Percentiles rank a stretch among this genome's conserved stretches.
phyloP scores from a whole-genome alignment of 2,888 invertebrate genomes.

The Tenodera sinensis region DNA sequence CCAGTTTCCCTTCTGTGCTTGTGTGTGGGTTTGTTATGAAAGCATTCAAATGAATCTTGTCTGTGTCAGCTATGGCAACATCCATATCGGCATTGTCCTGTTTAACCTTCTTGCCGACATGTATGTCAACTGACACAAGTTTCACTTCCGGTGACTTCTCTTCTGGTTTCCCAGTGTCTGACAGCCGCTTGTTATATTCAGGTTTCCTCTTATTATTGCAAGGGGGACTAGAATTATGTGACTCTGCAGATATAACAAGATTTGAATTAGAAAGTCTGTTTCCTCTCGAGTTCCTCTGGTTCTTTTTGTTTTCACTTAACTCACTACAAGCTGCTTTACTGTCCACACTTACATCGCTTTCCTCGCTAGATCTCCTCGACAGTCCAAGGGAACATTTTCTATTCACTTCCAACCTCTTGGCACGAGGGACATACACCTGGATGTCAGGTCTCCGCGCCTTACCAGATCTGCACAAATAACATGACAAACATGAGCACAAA shows the following conservation, averaged over 20 bases:
- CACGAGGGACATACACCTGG: constrained; percentile 75
- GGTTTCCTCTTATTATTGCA: neutral
- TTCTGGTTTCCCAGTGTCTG: too few relatives aligned
- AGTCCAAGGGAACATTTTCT: neutral
- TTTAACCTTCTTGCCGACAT: too few relatives aligned
- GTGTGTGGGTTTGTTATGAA: neutral
- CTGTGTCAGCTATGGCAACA: neutral
- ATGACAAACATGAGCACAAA: too few relatives aligned
- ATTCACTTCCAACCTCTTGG: constrained; percentile 47
- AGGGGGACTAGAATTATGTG: neutral
- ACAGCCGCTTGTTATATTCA: neutral
- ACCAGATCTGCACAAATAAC: constrained; percentile 1
- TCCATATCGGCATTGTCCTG: too few relatives aligned
- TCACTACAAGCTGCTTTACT: neutral
- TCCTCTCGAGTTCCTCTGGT: neutral
- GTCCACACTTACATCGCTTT: neutral
- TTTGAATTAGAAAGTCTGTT: too few relatives aligned
- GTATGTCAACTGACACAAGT: too few relatives aligned
- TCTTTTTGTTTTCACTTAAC: neutral
- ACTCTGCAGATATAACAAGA: neutral
- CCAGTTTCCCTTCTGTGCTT: neutral
- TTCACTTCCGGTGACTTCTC: too few relatives aligned
- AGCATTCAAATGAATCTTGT: too few relatives aligned
- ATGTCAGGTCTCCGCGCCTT: constrained; percentile 64
- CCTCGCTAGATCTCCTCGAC: neutral